A percentile compares a stretch with the other conserved stretches of the same genome.
phyloP scores from a whole-genome alignment of 2,797 vertebrate species.

The Acridotheres tristis region DNA sequence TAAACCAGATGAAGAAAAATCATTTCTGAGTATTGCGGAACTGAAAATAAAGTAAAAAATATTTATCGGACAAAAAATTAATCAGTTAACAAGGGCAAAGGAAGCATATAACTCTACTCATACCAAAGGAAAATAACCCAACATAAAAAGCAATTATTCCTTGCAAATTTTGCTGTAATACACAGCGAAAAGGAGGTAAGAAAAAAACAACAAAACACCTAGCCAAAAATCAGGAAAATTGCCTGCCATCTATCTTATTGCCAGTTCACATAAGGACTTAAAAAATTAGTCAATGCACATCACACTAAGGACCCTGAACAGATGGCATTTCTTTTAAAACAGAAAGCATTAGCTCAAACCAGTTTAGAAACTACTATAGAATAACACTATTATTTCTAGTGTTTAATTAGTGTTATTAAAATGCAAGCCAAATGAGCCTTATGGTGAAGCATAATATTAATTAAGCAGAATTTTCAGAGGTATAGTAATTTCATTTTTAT shows the following conservation, averaged over 20 bases:
- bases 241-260: background rate
- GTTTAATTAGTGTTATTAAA: background rate
- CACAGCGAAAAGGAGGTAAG: rapidly evolving
- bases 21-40: background rate
- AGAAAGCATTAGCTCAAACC: background rate
- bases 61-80: background rate
- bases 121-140: background rate
- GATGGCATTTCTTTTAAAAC: background rate
- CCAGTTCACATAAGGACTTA: background rate
- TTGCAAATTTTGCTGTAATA: background rate
- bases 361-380: background rate
- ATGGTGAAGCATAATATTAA: background rate
- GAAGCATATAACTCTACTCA: background rate
- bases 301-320: background rate
- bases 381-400: background rate
- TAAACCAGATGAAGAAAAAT: background rate
- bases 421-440: background rate
- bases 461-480: background rate
- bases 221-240: background rate
- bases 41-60: background rate
- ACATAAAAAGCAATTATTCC: background rate
- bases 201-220: background rate
- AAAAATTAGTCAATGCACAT: background rate
- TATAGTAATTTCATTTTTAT: background rate
- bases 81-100: background rate